Evolutionary conservation across 2,113 vertebrate genomes (phyloP).

Genomic region (Chrysemys picta): DNA sequence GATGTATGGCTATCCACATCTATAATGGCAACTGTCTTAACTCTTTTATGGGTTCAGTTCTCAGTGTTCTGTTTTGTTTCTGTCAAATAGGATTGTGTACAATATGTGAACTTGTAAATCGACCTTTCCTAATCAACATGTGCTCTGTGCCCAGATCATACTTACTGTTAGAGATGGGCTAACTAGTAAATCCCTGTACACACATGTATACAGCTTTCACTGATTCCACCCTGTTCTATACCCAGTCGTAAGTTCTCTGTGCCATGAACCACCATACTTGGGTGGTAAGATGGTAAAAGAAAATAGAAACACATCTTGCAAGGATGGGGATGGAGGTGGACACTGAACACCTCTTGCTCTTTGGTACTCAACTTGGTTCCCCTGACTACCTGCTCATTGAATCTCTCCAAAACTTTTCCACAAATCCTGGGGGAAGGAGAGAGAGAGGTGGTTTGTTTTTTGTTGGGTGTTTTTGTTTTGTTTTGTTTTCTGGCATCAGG

Average conservation of each 20-base stretch:
- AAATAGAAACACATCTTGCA: neutral
- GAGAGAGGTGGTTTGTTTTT: neutral
- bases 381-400: neutral
- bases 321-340: neutral
- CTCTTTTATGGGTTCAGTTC: neutral
- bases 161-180: neutral
- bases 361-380: neutral
- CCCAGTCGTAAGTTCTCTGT: neutral
- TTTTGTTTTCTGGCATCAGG: neutral
- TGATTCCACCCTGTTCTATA: neutral
- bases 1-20: neutral
- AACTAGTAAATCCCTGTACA: neutral
- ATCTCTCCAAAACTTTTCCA: neutral
- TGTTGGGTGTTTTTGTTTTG: neutral
- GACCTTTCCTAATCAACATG: neutral
- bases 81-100: neutral
- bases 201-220: neutral
- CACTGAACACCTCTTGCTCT: neutral
- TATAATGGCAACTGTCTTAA: neutral
- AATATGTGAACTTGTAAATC: neutral
- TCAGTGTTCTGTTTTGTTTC: neutral
- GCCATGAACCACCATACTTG: neutral
- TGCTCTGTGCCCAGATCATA: neutral
- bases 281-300: neutral
- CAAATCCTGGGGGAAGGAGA: neutral